Percentiles rank a stretch among this genome's conserved stretches.
Conservation (phyloP, 2,113 vertebrate species). For the Puffinus mauretanicus region DNA sequence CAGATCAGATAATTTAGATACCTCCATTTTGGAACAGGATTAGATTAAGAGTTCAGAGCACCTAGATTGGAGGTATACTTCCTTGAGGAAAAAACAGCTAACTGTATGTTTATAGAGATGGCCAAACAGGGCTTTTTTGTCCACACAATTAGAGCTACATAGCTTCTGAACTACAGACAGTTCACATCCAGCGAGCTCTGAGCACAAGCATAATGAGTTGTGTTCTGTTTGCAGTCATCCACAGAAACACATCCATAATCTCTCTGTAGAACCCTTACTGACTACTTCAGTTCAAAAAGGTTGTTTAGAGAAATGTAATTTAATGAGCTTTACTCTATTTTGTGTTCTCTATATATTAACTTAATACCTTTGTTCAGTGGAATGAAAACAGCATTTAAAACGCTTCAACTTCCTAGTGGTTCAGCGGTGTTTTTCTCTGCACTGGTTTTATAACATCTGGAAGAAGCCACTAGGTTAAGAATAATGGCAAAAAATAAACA, state of each 20-base stretch:
- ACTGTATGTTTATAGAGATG: not conserved
- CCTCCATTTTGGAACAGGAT: not conserved
- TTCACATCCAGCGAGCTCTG: not conserved
- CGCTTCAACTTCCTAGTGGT: accelerated
- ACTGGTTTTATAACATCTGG: not conserved
- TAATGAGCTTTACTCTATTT: not conserved
- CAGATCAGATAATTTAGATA: not conserved
- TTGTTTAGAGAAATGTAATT: not conserved
- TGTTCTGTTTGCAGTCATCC: not conserved
- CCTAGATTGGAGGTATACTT: not conserved
- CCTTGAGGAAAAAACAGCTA: not conserved
- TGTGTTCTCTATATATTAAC: not conserved
- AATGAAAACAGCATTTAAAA: not conserved
- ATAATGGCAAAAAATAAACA: not conserved
- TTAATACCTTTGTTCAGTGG: not conserved
- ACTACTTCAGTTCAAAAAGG: not conserved
- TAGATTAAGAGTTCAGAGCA: not conserved
- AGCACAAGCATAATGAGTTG: not conserved
- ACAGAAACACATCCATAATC: not conserved
- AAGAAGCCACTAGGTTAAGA: not conserved
- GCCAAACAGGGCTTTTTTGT: not conserved
- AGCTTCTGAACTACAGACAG: not conserved
- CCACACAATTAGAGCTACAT: not conserved
- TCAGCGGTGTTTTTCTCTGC: not conserved
- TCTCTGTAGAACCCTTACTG: not conserved